Percentiles rank a stretch among this genome's conserved stretches.
These are phyloP conservation scores for Scrobipalpa atriplicella DNA, from an alignment of 2,888 invertebrate species.

Conservation along the genomic window DNA sequence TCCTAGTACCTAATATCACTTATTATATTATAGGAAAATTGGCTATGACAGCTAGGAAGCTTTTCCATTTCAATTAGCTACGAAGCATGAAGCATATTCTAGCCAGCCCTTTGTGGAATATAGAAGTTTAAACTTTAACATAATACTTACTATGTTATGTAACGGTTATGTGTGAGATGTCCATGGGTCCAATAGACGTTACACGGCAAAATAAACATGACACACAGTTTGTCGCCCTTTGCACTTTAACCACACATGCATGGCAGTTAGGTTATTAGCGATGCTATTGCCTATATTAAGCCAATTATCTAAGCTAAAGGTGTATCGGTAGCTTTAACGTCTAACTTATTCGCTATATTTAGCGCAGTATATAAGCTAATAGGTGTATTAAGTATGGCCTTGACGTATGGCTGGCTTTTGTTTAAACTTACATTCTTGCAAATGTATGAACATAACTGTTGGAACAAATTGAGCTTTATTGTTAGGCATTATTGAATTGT, in stretches of 20 bases:
- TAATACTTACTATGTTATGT: too few relatives aligned
- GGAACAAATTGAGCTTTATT: constrained; percentile 5
- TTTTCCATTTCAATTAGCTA: background rate
- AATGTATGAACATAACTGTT: background rate
- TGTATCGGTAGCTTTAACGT: background rate
- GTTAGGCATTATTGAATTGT: background rate
- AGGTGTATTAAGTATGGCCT: background rate
- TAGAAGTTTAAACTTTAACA: too few relatives aligned
- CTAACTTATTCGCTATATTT: background rate
- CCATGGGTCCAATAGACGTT: too few relatives aligned
- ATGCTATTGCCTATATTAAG: background rate
- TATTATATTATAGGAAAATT: too few relatives aligned
- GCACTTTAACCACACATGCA: background rate
- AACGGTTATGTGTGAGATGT: too few relatives aligned
- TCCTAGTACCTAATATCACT: background rate
- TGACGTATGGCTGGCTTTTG: background rate
- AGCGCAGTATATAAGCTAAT: background rate
- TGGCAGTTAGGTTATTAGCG: background rate
- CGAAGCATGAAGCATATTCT: too few relatives aligned
- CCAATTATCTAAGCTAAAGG: background rate
- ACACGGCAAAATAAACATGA: background rate
- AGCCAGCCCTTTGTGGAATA: too few relatives aligned
- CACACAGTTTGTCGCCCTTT: background rate
- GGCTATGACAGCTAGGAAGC: too few relatives aligned
- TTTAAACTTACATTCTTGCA: background rate